Conservation (phyloP, 1,140 invertebrate genomes). For the Galleria mellonella region DNA sequence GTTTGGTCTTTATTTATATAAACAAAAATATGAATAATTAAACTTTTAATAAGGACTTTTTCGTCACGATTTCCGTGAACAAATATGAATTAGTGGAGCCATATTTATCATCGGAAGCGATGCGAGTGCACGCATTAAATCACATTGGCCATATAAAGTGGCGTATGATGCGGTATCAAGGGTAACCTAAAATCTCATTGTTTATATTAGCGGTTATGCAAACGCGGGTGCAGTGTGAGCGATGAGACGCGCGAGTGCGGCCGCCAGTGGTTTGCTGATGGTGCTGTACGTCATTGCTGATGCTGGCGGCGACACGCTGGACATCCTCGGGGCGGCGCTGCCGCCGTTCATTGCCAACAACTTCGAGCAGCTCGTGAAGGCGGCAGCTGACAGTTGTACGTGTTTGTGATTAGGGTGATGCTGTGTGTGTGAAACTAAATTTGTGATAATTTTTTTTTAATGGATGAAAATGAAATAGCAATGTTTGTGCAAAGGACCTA, state of each 20-base stretch:
- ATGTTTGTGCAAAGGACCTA: too few species aligned
- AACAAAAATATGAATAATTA: too few species aligned
- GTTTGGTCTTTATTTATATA: too few species aligned
- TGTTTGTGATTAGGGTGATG: constrained; percentile 14
- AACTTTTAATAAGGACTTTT: too few species aligned
- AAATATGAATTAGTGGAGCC: too few species aligned
- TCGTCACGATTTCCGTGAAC: too few species aligned
- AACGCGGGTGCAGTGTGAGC: background rate
- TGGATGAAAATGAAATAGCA: too few species aligned
- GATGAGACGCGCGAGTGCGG: background rate
- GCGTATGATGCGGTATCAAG: background rate
- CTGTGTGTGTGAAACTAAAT: background rate
- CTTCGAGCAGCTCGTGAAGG: constrained; percentile 35
- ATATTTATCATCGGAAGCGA: too few species aligned
- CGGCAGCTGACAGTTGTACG: constrained; percentile 44
- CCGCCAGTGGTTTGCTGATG: constrained; percentile 4
- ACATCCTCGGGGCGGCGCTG: constrained; percentile 15
- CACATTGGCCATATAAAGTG: too few species aligned
- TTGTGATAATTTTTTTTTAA: background rate
- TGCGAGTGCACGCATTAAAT: too few species aligned
- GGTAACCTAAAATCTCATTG: constrained; percentile 1
- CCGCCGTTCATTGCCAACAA: constrained; percentile 24
- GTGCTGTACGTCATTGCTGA: constrained; percentile 4
- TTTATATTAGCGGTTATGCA: constrained; percentile 2
- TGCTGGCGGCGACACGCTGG: constrained; percentile 6